phyloP scores from a whole-genome alignment of 2,888 invertebrate genomes.

The Thelaira solivaga region DNA sequence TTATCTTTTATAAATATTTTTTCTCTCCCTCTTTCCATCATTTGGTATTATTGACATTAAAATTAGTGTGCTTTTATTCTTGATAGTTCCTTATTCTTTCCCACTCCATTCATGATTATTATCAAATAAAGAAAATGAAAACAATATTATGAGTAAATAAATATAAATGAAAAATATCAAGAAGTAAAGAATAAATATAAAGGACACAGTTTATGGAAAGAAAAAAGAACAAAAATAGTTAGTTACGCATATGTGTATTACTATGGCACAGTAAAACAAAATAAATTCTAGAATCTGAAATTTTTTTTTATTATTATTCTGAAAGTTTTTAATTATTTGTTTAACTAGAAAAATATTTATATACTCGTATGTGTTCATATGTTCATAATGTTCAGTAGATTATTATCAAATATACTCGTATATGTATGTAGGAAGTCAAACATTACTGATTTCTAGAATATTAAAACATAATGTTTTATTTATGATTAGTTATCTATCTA shows the following conservation, averaged over 20 bases:
- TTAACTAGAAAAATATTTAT: no score
- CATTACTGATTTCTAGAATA: no score
- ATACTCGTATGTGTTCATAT: no score
- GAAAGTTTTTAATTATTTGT: no score
- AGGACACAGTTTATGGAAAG: not conserved
- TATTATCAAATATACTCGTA: no score
- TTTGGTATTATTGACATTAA: constrained; percentile 2
- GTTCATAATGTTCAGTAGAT: no score
- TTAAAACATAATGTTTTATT: no score
- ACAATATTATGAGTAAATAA: constrained; percentile 30
- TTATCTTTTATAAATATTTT: constrained; percentile 27
- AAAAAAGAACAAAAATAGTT: not conserved
- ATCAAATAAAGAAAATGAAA: constrained; percentile 7
- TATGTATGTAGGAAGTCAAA: no score
- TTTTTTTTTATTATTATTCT: no score
- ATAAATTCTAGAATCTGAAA: not conserved
- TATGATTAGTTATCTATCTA: no score
- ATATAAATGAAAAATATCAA: not conserved
- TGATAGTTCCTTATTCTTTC: constrained; percentile 13
- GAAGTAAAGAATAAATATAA: not conserved
- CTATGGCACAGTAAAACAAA: not conserved
- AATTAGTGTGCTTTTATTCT: not conserved
- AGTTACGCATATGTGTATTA: no score
- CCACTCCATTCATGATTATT: constrained; percentile 7
- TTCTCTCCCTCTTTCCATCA: not conserved